These are phyloP conservation scores for Pseudeuparius sepicola DNA, from an alignment of 2,888 invertebrate species.

Conservation along the genomic window DNA sequence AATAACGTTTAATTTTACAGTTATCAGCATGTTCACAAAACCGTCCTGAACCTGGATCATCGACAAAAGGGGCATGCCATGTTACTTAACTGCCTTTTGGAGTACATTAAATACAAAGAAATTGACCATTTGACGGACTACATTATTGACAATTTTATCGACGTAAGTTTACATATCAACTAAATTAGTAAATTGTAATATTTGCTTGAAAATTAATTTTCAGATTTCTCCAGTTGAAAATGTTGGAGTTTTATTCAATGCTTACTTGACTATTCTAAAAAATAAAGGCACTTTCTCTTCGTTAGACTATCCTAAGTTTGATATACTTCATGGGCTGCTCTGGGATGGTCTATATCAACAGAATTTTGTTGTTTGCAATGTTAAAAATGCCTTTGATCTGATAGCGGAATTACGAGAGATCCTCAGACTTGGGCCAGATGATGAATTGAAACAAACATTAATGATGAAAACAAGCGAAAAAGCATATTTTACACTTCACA, in stretches of 20 bases:
- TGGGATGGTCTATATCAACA: conserved; percentile 22
- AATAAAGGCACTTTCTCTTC: conserved; percentile 17
- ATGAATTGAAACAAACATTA: conserved; percentile 18
- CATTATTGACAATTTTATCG: conserved; percentile 20
- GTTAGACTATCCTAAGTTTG: conserved; percentile 19
- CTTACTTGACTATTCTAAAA: conserved; percentile 20
- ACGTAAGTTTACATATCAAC: conserved; percentile 20
- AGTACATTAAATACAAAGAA: conserved; percentile 22
- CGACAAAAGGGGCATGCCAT: conserved; percentile 21
- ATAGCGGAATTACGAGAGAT: conserved; percentile 21
- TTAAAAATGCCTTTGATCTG: conserved; percentile 22
- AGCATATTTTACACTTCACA: conserved; percentile 20
- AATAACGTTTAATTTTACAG: conserved; percentile 16
- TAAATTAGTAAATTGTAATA: too few species aligned
- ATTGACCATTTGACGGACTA: conserved; percentile 19
- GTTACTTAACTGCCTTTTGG: conserved; percentile 22
- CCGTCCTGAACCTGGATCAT: conserved; percentile 21
- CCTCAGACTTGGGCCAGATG: conserved; percentile 18
- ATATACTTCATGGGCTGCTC: conserved; percentile 19
- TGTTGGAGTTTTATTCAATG: conserved; percentile 19
- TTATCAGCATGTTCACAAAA: conserved; percentile 20
- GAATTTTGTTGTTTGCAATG: conserved; percentile 19
- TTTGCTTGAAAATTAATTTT: too few species aligned
- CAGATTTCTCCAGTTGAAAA: conserved; percentile 17
- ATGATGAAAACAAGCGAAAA: conserved; percentile 20